Evolutionary conservation across 2,113 vertebrate genomes (phyloP), one percentile per base, ranked within the genome.

Genomic region (Gorsachius goisagi): DNA sequence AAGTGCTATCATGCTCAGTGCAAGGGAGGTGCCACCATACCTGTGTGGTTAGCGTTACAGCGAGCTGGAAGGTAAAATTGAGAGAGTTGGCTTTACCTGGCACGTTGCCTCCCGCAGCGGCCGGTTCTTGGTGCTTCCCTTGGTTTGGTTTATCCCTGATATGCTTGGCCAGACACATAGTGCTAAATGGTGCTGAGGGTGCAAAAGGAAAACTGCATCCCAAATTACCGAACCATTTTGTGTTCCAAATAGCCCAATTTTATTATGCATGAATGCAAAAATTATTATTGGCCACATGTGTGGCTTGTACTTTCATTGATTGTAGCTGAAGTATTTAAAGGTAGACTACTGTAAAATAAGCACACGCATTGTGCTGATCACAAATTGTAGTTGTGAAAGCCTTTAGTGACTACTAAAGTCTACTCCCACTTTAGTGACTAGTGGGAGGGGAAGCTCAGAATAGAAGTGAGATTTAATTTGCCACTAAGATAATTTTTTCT

Each of bases 1-100:
- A 81, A 33, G 86, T 23, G 1, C 37, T 0, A 0, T 32, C 11
- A 0, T 37, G 59, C 59, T 71, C 9, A 0, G 33, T 5, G 21
- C 7, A 5, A 72, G 52, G 37, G 52, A 75, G 58, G 60, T 33
- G 50, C 26, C 62, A 2, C 49, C 7, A 0, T 53, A 78, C 74
- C 94, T 85, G 88, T 12, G 0, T 6, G 3, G 63, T 6, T 32
- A 20, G 23, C 8, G 13, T 16, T n/a, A 15, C 21, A 1, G 0
- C 4, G 55, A 56, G 32, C 88, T 58, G 45, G 58, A 39, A 23
- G 37, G 15, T 60, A 62, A 47, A 56, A 23, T 3, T 55, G 47
- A 44, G 41, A 71, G 35, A 20, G 44, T 7, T 12, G 7, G 47
- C 13, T 93, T 79, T 27, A 6, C 39, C 12, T 76, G 30, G 44